Evolutionary conservation across 2,888 invertebrate genomes (phyloP).

Genomic region (Acleris literana): DNA sequence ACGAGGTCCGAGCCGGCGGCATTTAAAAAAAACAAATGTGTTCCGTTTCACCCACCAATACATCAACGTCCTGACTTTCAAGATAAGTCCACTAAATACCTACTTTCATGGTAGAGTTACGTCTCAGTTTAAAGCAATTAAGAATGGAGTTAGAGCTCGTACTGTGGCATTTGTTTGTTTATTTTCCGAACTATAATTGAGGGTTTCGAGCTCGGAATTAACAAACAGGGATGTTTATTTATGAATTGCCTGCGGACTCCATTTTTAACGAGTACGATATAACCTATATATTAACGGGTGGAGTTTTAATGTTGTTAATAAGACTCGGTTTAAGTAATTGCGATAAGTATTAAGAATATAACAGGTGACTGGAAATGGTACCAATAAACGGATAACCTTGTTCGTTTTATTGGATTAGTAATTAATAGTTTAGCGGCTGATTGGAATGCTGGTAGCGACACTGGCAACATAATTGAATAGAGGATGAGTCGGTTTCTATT

Average conservation of each 20-base stretch:
- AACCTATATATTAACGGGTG: conserved; percentile 15
- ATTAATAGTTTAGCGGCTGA: not conserved
- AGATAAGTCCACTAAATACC: conserved; percentile 73
- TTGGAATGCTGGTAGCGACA: not conserved
- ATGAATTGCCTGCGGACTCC: conserved; percentile 51
- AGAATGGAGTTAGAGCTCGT: conserved; percentile 70
- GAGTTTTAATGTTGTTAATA: conserved; percentile 7
- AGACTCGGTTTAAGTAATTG: not conserved
- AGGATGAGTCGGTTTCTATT: not conserved
- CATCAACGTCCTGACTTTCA: conserved; percentile 68
- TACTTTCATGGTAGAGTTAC: conserved; percentile 76
- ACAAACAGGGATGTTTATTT: conserved; percentile 69
- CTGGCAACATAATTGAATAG: not conserved
- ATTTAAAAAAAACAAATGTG: conserved; percentile 54
- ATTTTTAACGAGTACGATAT: conserved; percentile 32
- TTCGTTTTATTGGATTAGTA: not conserved
- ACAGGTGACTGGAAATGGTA: conserved; percentile 1
- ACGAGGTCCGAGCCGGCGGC: conserved; percentile 41
- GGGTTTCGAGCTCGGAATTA: conserved; percentile 70
- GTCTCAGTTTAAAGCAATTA: conserved; percentile 81
- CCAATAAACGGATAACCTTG: not conserved
- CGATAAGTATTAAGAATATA: conserved; percentile 1
- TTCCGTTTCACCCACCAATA: conserved; percentile 65
- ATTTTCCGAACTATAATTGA: conserved; percentile 73
- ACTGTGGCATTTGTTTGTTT: conserved; percentile 62